phyloP scores from a whole-genome alignment of 2,113 vertebrate genomes.

The Takifugu flavidus region DNA sequence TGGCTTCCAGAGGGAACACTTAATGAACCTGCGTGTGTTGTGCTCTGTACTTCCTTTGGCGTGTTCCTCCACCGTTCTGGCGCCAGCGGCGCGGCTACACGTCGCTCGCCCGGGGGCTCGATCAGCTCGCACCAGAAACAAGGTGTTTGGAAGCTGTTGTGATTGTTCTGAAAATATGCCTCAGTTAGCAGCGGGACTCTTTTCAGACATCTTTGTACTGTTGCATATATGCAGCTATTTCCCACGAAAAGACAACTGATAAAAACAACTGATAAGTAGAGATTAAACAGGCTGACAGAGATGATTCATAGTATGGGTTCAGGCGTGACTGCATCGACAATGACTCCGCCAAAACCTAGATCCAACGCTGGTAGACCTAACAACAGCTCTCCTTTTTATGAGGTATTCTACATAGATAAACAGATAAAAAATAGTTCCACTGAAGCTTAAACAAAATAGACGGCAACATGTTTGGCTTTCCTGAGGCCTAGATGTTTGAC shows the following conservation, averaged over 20 bases:
- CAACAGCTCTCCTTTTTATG: background rate
- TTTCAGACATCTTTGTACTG: background rate
- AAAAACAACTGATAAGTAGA: slow-evolving; percentile 28
- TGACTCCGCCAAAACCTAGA: background rate
- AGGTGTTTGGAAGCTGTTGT: background rate
- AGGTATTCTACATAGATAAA: background rate
- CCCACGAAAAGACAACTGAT: slow-evolving; percentile 28
- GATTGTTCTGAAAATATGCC: background rate
- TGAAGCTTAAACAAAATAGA: too few species aligned
- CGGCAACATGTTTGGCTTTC: too few species aligned
- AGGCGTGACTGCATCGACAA: background rate
- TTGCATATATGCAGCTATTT: slow-evolving; percentile 9
- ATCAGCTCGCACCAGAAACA: slow-evolving; percentile 7
- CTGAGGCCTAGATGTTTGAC: too few species aligned
- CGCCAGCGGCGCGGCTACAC: slow-evolving; percentile 12
- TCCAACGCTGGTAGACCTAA: background rate
- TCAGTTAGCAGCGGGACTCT: background rate
- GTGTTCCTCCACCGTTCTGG: slow-evolving; percentile 38
- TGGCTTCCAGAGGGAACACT: slow-evolving; percentile 29
- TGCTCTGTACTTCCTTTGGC: slow-evolving; percentile 6
- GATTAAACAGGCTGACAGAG: slow-evolving; percentile 13
- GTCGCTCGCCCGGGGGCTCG: background rate
- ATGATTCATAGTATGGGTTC: slow-evolving; percentile 7
- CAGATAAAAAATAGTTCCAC: too few species aligned
- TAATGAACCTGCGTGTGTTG: slow-evolving; percentile 1